Conservation (phyloP, 2,888 invertebrate species). For the Yponomeuta malinellus region DNA sequence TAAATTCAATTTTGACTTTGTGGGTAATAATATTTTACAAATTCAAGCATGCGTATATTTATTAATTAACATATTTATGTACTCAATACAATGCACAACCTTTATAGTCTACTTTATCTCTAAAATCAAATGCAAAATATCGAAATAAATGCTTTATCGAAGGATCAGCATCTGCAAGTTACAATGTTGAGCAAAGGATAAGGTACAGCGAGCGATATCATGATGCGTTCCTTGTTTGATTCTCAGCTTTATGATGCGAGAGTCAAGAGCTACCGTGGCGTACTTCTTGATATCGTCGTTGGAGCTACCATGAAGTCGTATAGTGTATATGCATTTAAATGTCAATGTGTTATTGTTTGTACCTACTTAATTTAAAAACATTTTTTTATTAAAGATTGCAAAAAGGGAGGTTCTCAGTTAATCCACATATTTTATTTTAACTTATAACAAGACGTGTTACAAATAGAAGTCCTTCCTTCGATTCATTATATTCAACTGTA, state of each 20-base stretch:
- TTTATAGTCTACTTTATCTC: slow-evolving; percentile 16
- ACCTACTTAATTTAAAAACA: background rate
- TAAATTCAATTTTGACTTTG: no score
- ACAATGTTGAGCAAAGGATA: background rate
- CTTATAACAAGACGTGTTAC: background rate
- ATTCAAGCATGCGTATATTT: no score
- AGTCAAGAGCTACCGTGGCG: no score
- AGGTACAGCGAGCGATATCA: no score
- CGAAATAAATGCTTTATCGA: slow-evolving; percentile 16
- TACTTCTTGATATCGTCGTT: no score
- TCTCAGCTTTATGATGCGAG: no score
- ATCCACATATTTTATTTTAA: background rate
- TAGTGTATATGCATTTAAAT: no score
- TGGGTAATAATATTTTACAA: no score
- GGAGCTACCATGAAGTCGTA: no score
- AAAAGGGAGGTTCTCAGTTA: no score
- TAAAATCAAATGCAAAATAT: slow-evolving; percentile 17
- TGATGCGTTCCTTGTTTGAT: no score
- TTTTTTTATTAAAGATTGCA: background rate
- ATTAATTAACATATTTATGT: background rate
- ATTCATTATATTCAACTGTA: background rate
- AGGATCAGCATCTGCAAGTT: background rate
- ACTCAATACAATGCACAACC: slow-evolving; percentile 9
- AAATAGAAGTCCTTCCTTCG: background rate
- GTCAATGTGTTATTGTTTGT: background rate